Evolutionary conservation across 1,140 invertebrate species (phyloP).

Genomic region (Bicyclus anynana): DNA sequence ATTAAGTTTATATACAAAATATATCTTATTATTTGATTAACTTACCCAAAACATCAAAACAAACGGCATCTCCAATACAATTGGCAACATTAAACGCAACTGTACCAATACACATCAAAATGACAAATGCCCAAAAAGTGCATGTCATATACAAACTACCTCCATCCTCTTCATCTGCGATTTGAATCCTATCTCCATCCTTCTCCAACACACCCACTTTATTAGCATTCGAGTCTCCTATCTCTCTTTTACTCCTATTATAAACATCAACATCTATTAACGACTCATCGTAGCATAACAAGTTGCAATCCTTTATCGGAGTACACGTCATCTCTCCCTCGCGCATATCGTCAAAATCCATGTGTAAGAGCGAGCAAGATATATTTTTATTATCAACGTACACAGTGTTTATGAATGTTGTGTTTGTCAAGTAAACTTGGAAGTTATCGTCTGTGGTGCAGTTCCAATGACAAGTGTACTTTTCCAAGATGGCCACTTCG

Average conservation of each 20-base stretch:
- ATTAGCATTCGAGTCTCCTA: constrained; percentile 13
- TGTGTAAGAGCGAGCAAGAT: constrained; percentile 53
- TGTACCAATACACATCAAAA: constrained; percentile 83
- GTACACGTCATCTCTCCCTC: constrained; percentile 44
- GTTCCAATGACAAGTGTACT: constrained; percentile 60
- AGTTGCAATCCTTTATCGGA: constrained; percentile 45
- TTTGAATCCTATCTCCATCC: constrained; percentile 17
- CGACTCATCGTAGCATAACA: constrained; percentile 51
- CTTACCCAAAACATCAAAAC: constrained; percentile 88
- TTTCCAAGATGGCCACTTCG: constrained; percentile 33
- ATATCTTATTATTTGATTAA: constrained; percentile 2
- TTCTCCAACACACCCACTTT: constrained; percentile 14
- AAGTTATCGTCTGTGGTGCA: constrained; percentile 40
- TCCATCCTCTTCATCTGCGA: constrained; percentile 9
- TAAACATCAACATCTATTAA: constrained; percentile 8
- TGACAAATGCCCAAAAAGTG: constrained; percentile 85
- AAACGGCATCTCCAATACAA: constrained; percentile 87
- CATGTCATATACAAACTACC: constrained; percentile 73
- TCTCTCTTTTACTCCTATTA: constrained; percentile 32
- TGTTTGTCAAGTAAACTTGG: constrained; percentile 49
- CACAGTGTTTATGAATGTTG: constrained; percentile 46
- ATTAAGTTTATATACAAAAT: too few relatives aligned
- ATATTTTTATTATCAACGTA: constrained; percentile 43
- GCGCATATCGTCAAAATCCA: constrained; percentile 44
- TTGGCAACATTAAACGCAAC: constrained; percentile 88